Percentiles rank a stretch among this genome's conserved stretches.
Evolutionary conservation across 2,113 vertebrate species (phyloP).

Genomic region (Mola mola): DNA sequence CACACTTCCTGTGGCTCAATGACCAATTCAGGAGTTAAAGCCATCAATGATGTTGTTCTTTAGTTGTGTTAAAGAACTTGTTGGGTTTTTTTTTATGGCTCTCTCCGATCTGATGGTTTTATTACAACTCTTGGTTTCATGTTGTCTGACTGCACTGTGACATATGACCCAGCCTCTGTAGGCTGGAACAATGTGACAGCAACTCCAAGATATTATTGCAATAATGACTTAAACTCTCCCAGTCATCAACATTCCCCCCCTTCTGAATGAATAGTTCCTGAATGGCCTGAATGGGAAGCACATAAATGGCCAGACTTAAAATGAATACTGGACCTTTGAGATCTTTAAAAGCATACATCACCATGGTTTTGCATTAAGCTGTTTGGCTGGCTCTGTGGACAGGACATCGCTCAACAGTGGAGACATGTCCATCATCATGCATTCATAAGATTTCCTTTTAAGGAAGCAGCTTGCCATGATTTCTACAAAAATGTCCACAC

Average conservation of each 20-base stretch:
- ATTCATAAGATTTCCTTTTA: slow-evolving; percentile 36
- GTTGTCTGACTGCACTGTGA: slow-evolving; percentile 7
- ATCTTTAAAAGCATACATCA: not conserved
- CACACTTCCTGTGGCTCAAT: too few relatives aligned
- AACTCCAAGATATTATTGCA: slow-evolving; percentile 26
- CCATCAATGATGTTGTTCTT: too few relatives aligned
- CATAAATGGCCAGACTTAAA: not conserved
- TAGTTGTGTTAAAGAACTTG: too few relatives aligned
- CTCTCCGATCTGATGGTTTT: not conserved
- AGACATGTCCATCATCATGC: not conserved
- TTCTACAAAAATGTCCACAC: not conserved
- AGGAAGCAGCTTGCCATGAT: slow-evolving; percentile 21
- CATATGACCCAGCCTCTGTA: slow-evolving; percentile 7
- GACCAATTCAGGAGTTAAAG: not conserved
- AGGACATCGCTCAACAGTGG: not conserved
- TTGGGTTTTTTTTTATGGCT: too few relatives aligned
- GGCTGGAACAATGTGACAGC: slow-evolving; percentile 31
- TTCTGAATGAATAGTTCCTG: slow-evolving; percentile 37
- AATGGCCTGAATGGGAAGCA: slow-evolving; percentile 11
- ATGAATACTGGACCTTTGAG: slow-evolving; percentile 3
- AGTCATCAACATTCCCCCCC: slow-evolving; percentile 30
- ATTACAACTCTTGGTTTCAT: slow-evolving; percentile 5
- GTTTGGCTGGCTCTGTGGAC: not conserved
- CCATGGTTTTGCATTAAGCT: slow-evolving; percentile 2
- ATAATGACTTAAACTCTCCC: slow-evolving; percentile 45